phyloP scores from a whole-genome alignment of 2,113 vertebrate genomes.

The Indicator maculatus region DNA sequence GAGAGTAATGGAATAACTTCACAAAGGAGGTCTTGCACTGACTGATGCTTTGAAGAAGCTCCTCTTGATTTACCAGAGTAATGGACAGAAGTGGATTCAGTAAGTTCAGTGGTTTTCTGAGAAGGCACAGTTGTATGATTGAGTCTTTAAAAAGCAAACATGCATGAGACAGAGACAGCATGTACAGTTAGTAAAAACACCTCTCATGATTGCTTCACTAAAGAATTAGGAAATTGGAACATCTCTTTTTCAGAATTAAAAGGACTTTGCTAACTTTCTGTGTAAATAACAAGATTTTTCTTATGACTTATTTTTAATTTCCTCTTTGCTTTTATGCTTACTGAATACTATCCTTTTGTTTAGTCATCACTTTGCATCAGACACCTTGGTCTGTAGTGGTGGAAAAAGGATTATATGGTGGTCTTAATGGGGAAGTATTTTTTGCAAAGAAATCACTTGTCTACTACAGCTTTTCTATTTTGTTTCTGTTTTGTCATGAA shows the following conservation, averaged over 20 bases:
- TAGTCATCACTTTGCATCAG: constrained; percentile 40
- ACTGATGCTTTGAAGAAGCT: neutral
- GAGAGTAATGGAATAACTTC: neutral
- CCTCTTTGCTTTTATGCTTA: constrained; percentile 35
- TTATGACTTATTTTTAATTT: neutral
- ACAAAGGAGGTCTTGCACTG: neutral
- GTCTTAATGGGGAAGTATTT: constrained; percentile 51
- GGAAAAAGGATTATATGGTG: neutral
- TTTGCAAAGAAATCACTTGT: constrained; percentile 53
- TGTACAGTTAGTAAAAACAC: neutral
- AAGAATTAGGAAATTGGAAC: neutral
- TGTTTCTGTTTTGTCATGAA: constrained; percentile 50
- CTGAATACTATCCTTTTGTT: neutral
- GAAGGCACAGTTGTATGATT: neutral
- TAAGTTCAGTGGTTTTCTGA: neutral
- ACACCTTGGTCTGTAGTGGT: neutral
- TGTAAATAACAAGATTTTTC: neutral
- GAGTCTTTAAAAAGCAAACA: neutral
- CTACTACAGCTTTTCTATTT: constrained; percentile 25
- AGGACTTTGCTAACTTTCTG: neutral
- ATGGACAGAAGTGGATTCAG: neutral
- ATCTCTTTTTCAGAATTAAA: neutral
- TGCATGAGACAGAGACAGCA: neutral
- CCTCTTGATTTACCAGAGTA: neutral
- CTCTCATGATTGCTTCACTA: neutral